A percentile compares a stretch with the other conserved stretches of the same genome.
phyloP scores from a whole-genome alignment of 2,888 invertebrate genomes.

The Diplolepis rosae region DNA sequence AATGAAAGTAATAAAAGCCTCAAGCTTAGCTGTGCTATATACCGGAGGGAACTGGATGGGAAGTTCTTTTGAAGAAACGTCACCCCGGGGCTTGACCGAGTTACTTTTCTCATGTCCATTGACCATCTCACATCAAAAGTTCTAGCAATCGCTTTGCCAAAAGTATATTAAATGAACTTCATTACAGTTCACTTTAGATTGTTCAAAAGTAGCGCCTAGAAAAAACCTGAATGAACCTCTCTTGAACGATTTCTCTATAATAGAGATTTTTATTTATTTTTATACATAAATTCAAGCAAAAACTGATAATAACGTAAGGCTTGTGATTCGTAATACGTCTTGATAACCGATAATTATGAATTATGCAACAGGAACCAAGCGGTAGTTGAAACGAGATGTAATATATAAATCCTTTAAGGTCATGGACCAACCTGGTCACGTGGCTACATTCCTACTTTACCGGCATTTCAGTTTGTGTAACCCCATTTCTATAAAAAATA shows the following conservation, averaged over 20 bases:
- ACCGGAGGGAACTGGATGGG: constrained; percentile 39
- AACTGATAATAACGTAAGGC: no score
- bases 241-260: no score
- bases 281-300: no score
- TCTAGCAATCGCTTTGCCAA: constrained; percentile 39
- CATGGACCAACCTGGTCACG: no score
- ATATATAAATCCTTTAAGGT: constrained; percentile 58
- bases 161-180: constrained; percentile 14
- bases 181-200: no score
- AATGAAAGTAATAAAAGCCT: constrained; percentile 68
- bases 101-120: constrained; percentile 31
- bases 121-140: constrained; percentile 16
- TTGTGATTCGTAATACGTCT: constrained; percentile 56
- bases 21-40: no score
- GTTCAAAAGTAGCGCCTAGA: no score
- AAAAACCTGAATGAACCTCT: no score
- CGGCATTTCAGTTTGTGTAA: no score
- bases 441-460: no score
- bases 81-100: constrained; percentile 53
- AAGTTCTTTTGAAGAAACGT: constrained; percentile 55
- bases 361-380: constrained; percentile 64
- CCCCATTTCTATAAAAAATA: no score
- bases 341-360: constrained; percentile 62
- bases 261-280: no score
- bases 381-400: constrained; percentile 50